Percentiles rank a stretch among this genome's conserved stretches.
These are phyloP conservation scores for Dendrocincla fuliginosa DNA, from an alignment of 2,797 vertebrate species.

Conservation along the genomic window DNA sequence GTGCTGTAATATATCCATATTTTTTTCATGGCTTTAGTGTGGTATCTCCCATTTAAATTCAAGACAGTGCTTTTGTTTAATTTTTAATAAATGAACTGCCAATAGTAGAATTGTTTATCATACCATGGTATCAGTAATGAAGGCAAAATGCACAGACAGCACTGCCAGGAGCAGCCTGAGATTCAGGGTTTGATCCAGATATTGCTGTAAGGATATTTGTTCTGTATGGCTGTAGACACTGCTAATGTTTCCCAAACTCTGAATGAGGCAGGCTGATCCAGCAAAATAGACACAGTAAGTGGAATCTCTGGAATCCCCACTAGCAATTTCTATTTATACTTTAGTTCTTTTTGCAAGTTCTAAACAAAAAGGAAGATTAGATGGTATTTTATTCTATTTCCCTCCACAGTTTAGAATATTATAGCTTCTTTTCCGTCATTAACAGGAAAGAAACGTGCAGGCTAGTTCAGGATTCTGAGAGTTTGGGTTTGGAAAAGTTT, in stretches of 20 bases:
- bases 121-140: neutral
- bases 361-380: neutral
- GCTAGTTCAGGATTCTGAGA: neutral
- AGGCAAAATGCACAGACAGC: neutral
- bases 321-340: neutral
- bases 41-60: neutral
- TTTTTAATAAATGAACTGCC: neutral
- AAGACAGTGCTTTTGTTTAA: neutral
- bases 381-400: neutral
- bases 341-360: neutral
- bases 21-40: neutral
- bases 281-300: neutral
- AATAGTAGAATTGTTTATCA: neutral
- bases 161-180: neutral
- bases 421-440: neutral
- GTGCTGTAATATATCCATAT: neutral
- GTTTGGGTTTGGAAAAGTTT: neutral
- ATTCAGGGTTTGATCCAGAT: neutral
- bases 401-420: neutral
- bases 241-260: neutral
- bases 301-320: neutral
- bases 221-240: neutral
- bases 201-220: neutral
- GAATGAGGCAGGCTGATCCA: slow-evolving; percentile 8
- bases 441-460: neutral